phyloP scores from a whole-genome alignment of 2,797 vertebrate species.

The Gymnoscopelus braueri region DNA sequence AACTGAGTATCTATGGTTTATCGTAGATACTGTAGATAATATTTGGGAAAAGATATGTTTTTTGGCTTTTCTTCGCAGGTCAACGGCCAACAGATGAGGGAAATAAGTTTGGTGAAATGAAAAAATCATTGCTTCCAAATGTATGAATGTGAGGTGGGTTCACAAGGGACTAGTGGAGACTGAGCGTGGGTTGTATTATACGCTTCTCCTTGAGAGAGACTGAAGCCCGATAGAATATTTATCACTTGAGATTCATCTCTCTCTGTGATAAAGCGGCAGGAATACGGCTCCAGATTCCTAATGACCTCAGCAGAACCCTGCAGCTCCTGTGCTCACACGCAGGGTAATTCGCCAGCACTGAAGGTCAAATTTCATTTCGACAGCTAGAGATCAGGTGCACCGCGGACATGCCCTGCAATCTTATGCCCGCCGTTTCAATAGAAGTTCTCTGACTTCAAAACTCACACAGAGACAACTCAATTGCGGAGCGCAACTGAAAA shows the following conservation, averaged over 20 bases:
- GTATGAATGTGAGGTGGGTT: constrained; percentile 22
- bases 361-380: constrained; percentile 61
- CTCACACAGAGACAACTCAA: background rate
- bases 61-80: background rate
- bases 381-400: constrained; percentile 33
- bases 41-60: constrained; percentile 1
- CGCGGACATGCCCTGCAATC: constrained; percentile 4
- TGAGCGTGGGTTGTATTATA: constrained; percentile 32
- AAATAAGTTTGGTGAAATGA: constrained; percentile 13
- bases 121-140: constrained; percentile 31
- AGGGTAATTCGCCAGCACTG: constrained; percentile 42
- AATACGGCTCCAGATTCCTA: constrained; percentile 52
- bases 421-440: background rate
- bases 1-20: background rate
- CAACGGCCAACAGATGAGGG: constrained; percentile 13
- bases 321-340: constrained; percentile 38
- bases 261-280: constrained; percentile 54
- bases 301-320: constrained; percentile 58
- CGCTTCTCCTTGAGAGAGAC: constrained; percentile 43
- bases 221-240: constrained; percentile 67
- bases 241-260: constrained; percentile 61
- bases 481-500: constrained; percentile 2
- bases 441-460: background rate
- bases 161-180: constrained; percentile 26
- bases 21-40: background rate